These are phyloP conservation scores for Drosophila ananassae DNA, from an alignment of 1,140 invertebrate species.

Conservation along the genomic window DNA sequence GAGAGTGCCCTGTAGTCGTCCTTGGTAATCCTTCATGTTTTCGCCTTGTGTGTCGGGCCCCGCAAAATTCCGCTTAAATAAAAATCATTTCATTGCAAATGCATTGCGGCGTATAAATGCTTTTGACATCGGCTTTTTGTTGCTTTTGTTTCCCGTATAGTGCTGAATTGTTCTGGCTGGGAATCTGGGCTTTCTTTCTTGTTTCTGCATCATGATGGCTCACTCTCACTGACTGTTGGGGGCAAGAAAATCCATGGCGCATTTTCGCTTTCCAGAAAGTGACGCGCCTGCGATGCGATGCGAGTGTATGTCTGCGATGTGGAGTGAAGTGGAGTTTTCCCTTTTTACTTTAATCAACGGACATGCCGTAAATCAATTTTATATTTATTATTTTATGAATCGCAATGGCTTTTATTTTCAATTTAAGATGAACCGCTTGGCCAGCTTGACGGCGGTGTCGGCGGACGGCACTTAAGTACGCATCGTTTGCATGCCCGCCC, in stretches of 20 bases:
- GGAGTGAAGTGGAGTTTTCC: conserved; percentile 2
- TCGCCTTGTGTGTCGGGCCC: conserved; percentile 16
- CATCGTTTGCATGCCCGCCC: conserved; percentile 63
- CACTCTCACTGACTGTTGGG: conserved; percentile 50
- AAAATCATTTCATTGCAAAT: conserved; percentile 74
- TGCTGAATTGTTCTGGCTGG: background rate
- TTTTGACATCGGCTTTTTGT: conserved; percentile 66
- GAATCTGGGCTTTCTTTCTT: conserved; percentile 10
- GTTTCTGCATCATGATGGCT: conserved; percentile 25
- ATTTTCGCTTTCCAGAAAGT: conserved; percentile 62
- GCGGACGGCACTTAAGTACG: conserved; percentile 64
- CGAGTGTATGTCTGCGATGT: background rate
- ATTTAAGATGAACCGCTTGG: conserved; percentile 46
- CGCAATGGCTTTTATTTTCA: conserved; percentile 68
- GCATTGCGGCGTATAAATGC: conserved; percentile 60
- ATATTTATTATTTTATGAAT: conserved; percentile 83
- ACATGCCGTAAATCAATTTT: conserved; percentile 79
- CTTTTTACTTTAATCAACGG: conserved; percentile 29
- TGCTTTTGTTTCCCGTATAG: background rate
- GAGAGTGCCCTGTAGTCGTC: background rate
- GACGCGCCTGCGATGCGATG: background rate
- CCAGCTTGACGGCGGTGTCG: conserved; percentile 25
- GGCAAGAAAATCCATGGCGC: conserved; percentile 52
- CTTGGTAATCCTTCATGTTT: conserved; percentile 1
- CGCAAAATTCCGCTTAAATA: conserved; percentile 65